Evolutionary conservation across 2,888 invertebrate genomes (phyloP).

Genomic region (Acleris sparsana): DNA sequence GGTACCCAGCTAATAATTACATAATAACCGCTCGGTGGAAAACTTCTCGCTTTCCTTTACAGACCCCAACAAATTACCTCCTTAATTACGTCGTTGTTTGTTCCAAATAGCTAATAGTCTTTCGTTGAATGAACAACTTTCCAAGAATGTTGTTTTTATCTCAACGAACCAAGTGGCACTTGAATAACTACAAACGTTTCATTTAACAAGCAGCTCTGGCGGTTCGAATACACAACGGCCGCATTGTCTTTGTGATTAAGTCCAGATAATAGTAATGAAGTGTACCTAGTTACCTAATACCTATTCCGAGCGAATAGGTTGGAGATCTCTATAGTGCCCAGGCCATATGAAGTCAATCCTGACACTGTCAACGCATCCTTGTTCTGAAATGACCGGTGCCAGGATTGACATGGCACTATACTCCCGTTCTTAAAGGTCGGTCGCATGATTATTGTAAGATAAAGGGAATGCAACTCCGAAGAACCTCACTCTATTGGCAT

Average conservation of each 20-base stretch:
- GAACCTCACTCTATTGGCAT: too few relatives aligned
- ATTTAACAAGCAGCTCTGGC: slow-evolving; percentile 5
- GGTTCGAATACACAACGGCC: not conserved
- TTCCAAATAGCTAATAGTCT: not conserved
- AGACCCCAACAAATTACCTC: slow-evolving; percentile 1
- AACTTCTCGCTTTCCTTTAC: not conserved
- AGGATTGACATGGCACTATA: too few relatives aligned
- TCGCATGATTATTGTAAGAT: too few relatives aligned
- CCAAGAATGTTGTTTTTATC: slow-evolving; percentile 11
- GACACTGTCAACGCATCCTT: too few relatives aligned
- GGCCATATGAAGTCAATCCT: too few relatives aligned
- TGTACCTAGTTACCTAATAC: not conserved
- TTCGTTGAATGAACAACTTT: not conserved
- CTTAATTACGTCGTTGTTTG: slow-evolving; percentile 8
- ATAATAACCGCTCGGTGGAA: slow-evolving; percentile 1
- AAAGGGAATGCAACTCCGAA: too few relatives aligned
- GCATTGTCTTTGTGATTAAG: slow-evolving; percentile 11
- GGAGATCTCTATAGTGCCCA: too few relatives aligned
- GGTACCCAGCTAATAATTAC: not conserved
- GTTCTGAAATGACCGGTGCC: too few relatives aligned
- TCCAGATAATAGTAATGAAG: slow-evolving; percentile 8
- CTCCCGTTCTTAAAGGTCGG: too few relatives aligned
- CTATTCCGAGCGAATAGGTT: too few relatives aligned
- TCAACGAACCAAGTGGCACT: not conserved
- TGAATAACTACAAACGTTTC: slow-evolving; percentile 10